Evolutionary conservation across 92 coral and sea anemone species (phyloP), one percentile per base, ranked within the genome.

Genomic region (Actinernus sp.): DNA sequence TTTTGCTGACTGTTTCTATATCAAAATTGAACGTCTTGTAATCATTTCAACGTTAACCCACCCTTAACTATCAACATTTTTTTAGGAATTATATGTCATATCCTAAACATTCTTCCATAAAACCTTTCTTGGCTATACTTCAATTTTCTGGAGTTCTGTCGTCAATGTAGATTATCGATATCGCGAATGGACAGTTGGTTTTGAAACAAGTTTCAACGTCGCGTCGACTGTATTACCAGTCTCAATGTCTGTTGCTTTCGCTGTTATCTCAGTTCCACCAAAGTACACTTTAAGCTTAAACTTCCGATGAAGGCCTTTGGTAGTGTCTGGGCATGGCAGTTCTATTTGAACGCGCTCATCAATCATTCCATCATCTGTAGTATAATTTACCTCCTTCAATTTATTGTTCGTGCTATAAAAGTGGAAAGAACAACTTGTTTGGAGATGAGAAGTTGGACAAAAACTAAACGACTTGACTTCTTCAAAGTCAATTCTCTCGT

Each of bases 201-300:
- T 24, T 1, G 78, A 40, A 20, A 71, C 78, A 4, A 71, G 61
- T 14, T 49, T 11, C 31, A 71, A 10, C 14, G 34, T 19, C 48
- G 68, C 69, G 0, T 18, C 33, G 1, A 6, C 6, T 21, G 20
- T 46, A 16, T 71, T 71, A 11, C 67, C 67, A 2, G 78, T 57
- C 16, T 71, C 78, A 9, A 58, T 50, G 10, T 71, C 78, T 1
- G 54, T 20, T 47, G 51, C 78, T 4, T 47, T 5, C 0, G 59
- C 78, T 20, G 25, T 46, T 21, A 60, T 43, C 41, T 71, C 78
- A 14, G 78, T 25, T 17, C 78, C 78, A 31, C 78, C 78, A 48
- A 71, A 71, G 58, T 29, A 44, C 1, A 71, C 68, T 4, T 41
- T 37, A 11, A 71, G 19, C 25, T 28, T 34, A 3, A 71, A 22